These are phyloP conservation scores for Heliconius ismenius DNA, from an alignment of 2,888 invertebrate species.

Conservation along the genomic window DNA sequence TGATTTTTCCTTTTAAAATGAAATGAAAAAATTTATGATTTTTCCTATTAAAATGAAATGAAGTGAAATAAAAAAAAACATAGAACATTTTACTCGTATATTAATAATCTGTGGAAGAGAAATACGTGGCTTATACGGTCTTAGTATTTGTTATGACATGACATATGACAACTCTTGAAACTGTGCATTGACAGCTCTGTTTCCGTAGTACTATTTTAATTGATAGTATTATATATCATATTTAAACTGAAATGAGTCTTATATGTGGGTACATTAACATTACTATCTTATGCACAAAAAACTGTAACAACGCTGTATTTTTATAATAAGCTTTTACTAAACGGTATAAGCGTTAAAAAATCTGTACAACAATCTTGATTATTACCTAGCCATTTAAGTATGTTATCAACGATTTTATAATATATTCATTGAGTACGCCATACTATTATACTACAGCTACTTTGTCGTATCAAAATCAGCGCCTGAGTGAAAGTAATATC, in stretches of 20 bases:
- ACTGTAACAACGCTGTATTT: background rate
- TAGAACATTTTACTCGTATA: background rate
- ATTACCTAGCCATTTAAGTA: background rate
- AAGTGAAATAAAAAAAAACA: background rate
- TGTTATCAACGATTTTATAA: background rate
- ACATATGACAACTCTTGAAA: conserved; percentile 19
- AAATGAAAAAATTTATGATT: no score
- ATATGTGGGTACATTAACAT: background rate
- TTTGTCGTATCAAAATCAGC: conserved; percentile 50
- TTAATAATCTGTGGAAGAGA: conserved; percentile 11
- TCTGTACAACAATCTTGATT: background rate
- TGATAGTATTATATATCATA: background rate
- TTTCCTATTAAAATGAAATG: no score
- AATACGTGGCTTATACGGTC: conserved; percentile 18
- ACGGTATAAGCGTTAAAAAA: background rate
- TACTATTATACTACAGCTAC: conserved; percentile 31
- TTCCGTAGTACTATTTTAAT: conserved; percentile 2
- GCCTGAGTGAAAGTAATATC: conserved; percentile 79
- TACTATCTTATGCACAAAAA: background rate
- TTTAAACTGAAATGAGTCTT: conserved; percentile 6
- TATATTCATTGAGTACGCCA: conserved; percentile 28
- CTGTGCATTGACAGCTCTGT: conserved; percentile 6
- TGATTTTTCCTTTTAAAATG: background rate
- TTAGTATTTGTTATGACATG: conserved; percentile 14
- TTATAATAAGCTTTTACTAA: background rate